Percentiles rank a stretch among this genome's conserved stretches.
Evolutionary conservation across 2,113 vertebrate genomes (phyloP).

Genomic region (Ptyas mucosa): DNA sequence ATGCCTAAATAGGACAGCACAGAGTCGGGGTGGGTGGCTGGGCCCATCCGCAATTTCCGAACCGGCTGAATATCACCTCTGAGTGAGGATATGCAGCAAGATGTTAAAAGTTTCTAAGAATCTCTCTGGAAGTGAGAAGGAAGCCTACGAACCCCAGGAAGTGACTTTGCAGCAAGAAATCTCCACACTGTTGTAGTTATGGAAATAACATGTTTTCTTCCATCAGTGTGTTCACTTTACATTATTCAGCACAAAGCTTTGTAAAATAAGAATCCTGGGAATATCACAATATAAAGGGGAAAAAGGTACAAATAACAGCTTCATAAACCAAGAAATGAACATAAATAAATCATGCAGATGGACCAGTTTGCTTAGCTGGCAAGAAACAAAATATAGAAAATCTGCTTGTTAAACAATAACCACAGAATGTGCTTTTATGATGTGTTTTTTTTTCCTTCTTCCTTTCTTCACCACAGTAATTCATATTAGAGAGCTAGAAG

Average conservation of each 20-base stretch:
- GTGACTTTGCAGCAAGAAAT: slow-evolving; percentile 43
- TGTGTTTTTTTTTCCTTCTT: slow-evolving; percentile 40
- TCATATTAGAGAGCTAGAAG: slow-evolving; percentile 82
- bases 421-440: slow-evolving; percentile 80
- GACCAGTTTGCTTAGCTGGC: slow-evolving; percentile 81
- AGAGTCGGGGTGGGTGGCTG: no score
- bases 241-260: slow-evolving; percentile 81
- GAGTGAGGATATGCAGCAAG: slow-evolving; percentile 4
- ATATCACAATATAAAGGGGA: slow-evolving; percentile 76
- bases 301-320: slow-evolving; percentile 80
- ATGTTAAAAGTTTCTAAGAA: slow-evolving; percentile 47
- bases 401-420: slow-evolving; percentile 87
- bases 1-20: no score
- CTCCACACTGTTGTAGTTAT: slow-evolving; percentile 53
- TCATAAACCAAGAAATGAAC: slow-evolving; percentile 81
- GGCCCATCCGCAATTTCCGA: no score
- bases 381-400: slow-evolving; percentile 81
- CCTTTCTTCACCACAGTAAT: slow-evolving; percentile 75
- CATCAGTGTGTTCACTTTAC: slow-evolving; percentile 72
- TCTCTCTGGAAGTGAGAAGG: slow-evolving; percentile 14
- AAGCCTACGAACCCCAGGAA: slow-evolving; percentile 26
- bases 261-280: slow-evolving; percentile 78
- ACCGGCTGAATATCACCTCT: no score
- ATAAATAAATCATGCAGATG: slow-evolving; percentile 87
- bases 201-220: slow-evolving; percentile 67